Percentiles rank a stretch among this genome's conserved stretches.
Evolutionary conservation across 2,888 invertebrate genomes (phyloP).

Genomic region (Brachylomia viminalis): DNA sequence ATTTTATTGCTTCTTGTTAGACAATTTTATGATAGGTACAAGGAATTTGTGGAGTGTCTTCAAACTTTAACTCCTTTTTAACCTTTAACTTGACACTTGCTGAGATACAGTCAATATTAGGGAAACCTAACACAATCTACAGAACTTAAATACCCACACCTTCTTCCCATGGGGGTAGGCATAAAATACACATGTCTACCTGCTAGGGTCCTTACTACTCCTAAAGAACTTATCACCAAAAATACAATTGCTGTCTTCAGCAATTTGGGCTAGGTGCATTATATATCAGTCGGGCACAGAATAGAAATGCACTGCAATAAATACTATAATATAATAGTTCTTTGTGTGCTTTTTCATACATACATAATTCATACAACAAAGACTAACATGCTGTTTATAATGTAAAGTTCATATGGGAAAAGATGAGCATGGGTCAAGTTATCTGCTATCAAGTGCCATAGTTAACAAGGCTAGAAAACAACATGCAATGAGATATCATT

Average conservation of each 20-base stretch:
- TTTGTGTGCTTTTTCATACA: not conserved
- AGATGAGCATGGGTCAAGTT: slow-evolving; percentile 12
- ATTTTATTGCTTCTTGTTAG: not conserved
- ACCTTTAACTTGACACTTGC: not conserved
- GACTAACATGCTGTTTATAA: not conserved
- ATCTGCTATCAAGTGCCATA: not conserved
- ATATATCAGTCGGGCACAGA: not conserved
- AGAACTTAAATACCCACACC: too few relatives aligned
- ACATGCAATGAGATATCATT: not conserved
- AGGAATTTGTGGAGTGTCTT: not conserved
- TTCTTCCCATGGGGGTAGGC: too few relatives aligned
- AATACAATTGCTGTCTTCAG: not conserved
- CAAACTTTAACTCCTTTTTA: not conserved
- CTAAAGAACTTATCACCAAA: not conserved
- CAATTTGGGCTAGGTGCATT: not conserved
- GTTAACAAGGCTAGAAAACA: slow-evolving; percentile 9
- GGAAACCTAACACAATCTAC: not conserved
- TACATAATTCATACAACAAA: not conserved
- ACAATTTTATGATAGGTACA: slow-evolving; percentile 1
- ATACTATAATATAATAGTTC: not conserved
- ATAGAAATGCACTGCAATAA: not conserved
- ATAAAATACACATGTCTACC: too few relatives aligned
- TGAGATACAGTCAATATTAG: not conserved
- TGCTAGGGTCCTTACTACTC: too few relatives aligned
- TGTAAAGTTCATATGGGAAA: slow-evolving; percentile 29